Base-by-base conservation (phyloP, 1,140 invertebrate genomes). In the Zaprionus inermis region DNA sequence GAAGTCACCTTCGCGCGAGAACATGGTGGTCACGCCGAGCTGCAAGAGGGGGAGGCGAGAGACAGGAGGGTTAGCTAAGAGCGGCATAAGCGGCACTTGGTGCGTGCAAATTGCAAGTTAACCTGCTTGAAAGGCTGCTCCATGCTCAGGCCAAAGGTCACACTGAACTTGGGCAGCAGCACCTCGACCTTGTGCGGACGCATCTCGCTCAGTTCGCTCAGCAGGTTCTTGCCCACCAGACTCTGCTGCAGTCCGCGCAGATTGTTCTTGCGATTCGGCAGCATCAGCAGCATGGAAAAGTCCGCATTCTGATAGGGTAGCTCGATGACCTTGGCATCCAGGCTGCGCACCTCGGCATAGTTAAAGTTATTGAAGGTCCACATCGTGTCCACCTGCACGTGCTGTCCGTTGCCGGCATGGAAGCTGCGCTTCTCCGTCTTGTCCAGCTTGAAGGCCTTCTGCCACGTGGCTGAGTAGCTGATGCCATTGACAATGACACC, bases 131-230 rank as follows among this genome's bases (percentile, higher is more conserved):
- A 92, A 16, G 93, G 77, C 3, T 93, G 66, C 34, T 92, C 93
- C 16, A 96, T 79, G 32, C 94, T 72, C 0, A 94, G 80, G 28
- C 81, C 90, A n/a, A 92, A 93, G 79, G 94, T 93, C 3, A 95
- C 93, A 75, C 94, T 94, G 76, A 96, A 96, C 81, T 94, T 94
- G 7, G 96, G 96, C 41, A 96, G 60, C 16, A 77, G 91, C 3
- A 96, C 74, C 14, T 93, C 76, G 3, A 95, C 92, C 9, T 83
- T 83, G 0, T 84, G 71, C 14, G 64, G 34, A 22, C 92, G 92
- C 30, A 79, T 77, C 0, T 91, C 71, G 0, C 82, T 73, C 11
- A 91, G 58, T 28, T 85, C 76, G 10, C 86, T 64, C 12, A 95
- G 75, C 5, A 93, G 69, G 28, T 92, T 77, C 24, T 79, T 90